These are phyloP conservation scores for Dysmachus trigonus DNA, from an alignment of 2,888 invertebrate species.

Conservation along the genomic window DNA sequence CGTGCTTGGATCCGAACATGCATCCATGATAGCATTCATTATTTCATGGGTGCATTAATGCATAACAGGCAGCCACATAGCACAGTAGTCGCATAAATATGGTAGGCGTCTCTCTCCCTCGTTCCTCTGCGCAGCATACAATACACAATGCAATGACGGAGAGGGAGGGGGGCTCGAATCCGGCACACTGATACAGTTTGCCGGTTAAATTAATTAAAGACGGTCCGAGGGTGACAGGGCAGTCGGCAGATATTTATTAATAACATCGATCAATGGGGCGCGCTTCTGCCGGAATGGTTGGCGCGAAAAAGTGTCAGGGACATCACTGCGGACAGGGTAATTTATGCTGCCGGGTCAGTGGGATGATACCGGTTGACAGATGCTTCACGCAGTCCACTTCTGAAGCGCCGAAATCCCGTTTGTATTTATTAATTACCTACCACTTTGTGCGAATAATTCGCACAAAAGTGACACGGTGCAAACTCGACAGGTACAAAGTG, in stretches of 20 bases:
- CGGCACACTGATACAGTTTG: conserved; percentile 15
- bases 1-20: conserved; percentile 5
- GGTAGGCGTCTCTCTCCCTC: too few species aligned
- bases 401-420: not conserved
- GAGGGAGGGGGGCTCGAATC: not conserved
- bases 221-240: conserved; percentile 29
- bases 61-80: not conserved
- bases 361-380: not conserved
- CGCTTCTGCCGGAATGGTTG: not conserved
- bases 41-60: conserved; percentile 8
- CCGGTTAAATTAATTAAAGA: conserved; percentile 27
- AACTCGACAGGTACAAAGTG: not conserved
- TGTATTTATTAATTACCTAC: not conserved
- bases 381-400: not conserved
- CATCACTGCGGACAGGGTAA: not conserved
- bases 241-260: conserved; percentile 25
- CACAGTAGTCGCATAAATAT: not conserved
- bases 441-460: not conserved
- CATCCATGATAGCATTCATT: conserved; percentile 3
- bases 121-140: not conserved
- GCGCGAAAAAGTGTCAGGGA: conserved; percentile 3
- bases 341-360: conserved; percentile 14
- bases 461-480: not conserved
- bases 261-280: conserved; percentile 23
- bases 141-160: not conserved